Conservation (phyloP, 2,797 vertebrate species). For the Anguilla anguilla region DNA sequence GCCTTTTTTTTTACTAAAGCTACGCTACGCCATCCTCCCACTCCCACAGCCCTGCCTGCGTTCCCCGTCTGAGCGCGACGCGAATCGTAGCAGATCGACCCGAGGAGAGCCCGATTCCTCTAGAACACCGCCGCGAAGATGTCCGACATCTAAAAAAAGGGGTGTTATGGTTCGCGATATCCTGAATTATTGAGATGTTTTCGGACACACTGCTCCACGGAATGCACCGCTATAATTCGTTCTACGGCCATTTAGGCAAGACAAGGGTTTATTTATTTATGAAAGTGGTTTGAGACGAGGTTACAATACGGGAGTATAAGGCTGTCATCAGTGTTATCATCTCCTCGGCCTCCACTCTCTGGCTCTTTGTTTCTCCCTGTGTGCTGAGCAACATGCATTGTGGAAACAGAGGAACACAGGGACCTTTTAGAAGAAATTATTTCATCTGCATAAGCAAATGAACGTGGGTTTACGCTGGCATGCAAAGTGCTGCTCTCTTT, state of each 20-base stretch:
- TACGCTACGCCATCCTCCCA: background rate
- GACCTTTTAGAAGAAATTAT: constrained; percentile 61
- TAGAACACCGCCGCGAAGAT: background rate
- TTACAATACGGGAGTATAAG: background rate
- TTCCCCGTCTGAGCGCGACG: background rate
- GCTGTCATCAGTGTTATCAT: background rate
- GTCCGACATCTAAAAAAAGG: constrained; percentile 10
- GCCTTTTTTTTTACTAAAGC: background rate
- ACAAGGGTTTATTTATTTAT: constrained; percentile 40
- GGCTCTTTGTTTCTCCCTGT: constrained; percentile 15
- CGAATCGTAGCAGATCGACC: background rate
- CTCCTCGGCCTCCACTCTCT: background rate
- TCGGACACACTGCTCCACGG: constrained; percentile 35
- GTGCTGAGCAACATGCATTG: constrained; percentile 35
- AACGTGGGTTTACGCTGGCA: constrained; percentile 53
- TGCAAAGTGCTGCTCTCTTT: constrained; percentile 65
- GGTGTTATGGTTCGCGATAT: constrained; percentile 35
- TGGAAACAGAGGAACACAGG: constrained; percentile 16
- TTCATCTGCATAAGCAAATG: constrained; percentile 72
- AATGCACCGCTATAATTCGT: constrained; percentile 35
- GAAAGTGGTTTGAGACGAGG: constrained; percentile 26
- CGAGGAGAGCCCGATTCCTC: background rate
- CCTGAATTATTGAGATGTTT: constrained; percentile 44
- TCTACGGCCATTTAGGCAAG: constrained; percentile 39
- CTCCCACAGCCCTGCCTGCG: background rate